Evolutionary conservation across 2,797 vertebrate species (phyloP).

Genomic region (Simalia tracyae): DNA sequence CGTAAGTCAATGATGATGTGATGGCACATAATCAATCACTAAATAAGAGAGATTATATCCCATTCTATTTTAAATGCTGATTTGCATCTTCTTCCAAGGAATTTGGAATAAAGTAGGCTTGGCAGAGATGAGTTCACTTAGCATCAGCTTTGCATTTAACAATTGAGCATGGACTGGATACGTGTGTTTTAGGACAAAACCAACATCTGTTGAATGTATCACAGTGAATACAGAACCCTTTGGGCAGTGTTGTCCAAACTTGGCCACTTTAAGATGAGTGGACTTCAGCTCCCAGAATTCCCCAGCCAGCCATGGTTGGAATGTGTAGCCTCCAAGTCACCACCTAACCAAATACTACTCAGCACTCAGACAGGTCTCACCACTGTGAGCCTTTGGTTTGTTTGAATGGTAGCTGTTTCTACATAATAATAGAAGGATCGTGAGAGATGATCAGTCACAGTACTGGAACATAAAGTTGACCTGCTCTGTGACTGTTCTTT

Average conservation of each 20-base stretch:
- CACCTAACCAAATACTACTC: background rate
- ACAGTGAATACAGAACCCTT: background rate
- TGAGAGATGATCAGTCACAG: background rate
- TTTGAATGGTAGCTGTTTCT: background rate
- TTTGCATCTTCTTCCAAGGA: background rate
- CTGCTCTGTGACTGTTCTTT: background rate
- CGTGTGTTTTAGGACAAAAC: background rate
- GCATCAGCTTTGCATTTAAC: background rate
- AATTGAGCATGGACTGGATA: background rate
- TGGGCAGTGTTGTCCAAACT: too few species aligned
- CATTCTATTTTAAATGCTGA: background rate
- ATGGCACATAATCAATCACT: background rate
- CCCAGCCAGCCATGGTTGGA: background rate
- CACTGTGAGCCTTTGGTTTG: background rate
- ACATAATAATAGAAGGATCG: background rate
- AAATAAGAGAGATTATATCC: background rate
- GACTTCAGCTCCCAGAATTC: too few species aligned
- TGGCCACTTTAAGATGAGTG: too few species aligned
- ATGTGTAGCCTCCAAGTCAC: background rate
- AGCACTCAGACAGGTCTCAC: background rate
- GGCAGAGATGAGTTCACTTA: background rate
- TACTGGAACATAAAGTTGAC: background rate
- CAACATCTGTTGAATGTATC: background rate
- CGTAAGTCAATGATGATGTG: background rate
- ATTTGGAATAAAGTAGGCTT: background rate